phyloP scores from a whole-genome alignment of 2,888 invertebrate genomes.

The Pollenia griseotomentosa region DNA sequence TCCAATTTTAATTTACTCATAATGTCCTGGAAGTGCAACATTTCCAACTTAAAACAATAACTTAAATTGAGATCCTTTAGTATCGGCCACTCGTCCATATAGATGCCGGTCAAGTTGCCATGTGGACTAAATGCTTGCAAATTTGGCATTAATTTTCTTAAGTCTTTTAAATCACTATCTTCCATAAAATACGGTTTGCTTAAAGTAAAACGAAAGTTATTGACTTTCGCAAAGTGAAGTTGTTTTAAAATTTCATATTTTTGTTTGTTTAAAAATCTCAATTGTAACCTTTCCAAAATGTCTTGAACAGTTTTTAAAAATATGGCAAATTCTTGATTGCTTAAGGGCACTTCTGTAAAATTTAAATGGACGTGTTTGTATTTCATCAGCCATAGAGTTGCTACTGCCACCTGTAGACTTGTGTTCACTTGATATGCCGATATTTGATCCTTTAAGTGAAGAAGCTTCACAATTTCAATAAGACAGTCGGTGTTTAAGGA shows the following conservation, averaged over 20 bases:
- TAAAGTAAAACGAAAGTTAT: conserved; percentile 37
- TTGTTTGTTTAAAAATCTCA: conserved; percentile 47
- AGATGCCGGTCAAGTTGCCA: conserved; percentile 52
- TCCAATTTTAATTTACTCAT: conserved; percentile 57
- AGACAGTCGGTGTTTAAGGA: conserved; percentile 60
- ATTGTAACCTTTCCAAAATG: conserved; percentile 40
- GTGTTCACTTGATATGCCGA: conserved; percentile 30
- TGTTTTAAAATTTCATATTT: conserved; percentile 55
- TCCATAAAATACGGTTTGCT: conserved; percentile 50
- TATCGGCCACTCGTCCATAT: conserved; percentile 54
- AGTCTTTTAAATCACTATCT: conserved; percentile 50
- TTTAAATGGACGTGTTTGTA: conserved; percentile 45
- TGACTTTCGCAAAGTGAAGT: conserved; percentile 7
- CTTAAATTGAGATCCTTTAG: conserved; percentile 60
- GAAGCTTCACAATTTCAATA: conserved; percentile 47
- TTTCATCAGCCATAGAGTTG: conserved; percentile 42
- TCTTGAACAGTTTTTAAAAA: conserved; percentile 39
- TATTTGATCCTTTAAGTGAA: conserved; percentile 63
- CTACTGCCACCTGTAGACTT: conserved; percentile 18
- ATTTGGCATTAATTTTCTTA: conserved; percentile 52
- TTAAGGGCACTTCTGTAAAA: conserved; percentile 32
- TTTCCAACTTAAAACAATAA: conserved; percentile 56
- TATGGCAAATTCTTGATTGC: conserved; percentile 28
- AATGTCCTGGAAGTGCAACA: conserved; percentile 45
- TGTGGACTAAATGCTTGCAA: conserved; percentile 60